Evolutionary conservation across 2,113 vertebrate species (phyloP).

Genomic region (Erythrocercus mccallii): DNA sequence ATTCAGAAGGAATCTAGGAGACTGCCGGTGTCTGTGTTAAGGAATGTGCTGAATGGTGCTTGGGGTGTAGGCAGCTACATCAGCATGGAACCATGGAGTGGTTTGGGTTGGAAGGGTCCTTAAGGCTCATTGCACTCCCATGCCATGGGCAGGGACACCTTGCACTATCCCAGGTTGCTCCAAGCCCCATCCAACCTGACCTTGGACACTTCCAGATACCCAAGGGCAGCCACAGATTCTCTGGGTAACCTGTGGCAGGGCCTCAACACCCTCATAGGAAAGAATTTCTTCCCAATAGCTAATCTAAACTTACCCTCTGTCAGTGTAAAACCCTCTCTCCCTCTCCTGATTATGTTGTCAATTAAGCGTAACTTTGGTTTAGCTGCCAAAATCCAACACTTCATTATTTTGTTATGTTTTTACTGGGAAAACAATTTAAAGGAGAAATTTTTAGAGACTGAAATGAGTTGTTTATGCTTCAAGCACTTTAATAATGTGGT

Average conservation of each 20-base stretch:
- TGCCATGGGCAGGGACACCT: background rate
- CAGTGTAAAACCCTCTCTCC: background rate
- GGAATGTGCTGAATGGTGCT: background rate
- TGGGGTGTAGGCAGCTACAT: background rate
- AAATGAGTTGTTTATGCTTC: background rate
- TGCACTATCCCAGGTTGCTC: background rate
- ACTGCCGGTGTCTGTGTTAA: background rate
- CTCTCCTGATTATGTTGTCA: background rate
- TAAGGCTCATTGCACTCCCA: background rate
- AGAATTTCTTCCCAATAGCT: background rate
- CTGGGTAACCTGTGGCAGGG: background rate
- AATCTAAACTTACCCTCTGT: background rate
- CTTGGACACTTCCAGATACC: background rate
- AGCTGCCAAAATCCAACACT: background rate
- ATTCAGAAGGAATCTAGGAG: background rate
- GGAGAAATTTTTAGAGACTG: background rate
- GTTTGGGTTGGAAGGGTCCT: background rate
- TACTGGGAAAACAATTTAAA: background rate
- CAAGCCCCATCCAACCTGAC: fast-evolving
- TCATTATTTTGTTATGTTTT: background rate
- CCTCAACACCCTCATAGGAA: background rate
- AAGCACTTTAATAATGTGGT: background rate
- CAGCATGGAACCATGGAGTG: background rate
- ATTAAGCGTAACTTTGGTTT: background rate
- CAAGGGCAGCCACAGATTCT: background rate